Conservation (phyloP, 2,113 vertebrate species). For the Synchiropus splendidus region DNA sequence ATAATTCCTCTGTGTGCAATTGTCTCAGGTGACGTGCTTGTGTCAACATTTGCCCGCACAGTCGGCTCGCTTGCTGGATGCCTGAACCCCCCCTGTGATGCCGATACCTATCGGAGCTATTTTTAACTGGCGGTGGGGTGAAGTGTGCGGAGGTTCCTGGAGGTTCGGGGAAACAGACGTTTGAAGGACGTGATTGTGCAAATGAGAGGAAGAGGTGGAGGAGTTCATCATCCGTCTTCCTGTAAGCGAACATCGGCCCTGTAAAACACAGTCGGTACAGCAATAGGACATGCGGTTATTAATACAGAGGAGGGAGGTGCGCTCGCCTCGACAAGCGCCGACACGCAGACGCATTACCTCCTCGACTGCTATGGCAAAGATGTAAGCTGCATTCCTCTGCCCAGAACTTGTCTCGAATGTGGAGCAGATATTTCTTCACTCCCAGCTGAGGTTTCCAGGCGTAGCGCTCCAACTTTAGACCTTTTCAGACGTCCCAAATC, state of each 20-base stretch:
- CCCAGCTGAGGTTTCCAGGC: no score
- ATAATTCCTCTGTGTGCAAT: conserved; percentile 55
- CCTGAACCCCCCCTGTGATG: conserved; percentile 25
- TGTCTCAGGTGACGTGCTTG: conserved; percentile 39
- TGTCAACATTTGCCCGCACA: conserved; percentile 43
- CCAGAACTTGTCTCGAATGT: conserved; percentile 40
- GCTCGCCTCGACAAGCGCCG: conserved; percentile 61
- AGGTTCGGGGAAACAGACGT: conserved; percentile 36
- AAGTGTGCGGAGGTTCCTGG: conserved; percentile 12
- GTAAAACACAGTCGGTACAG: conserved; percentile 55
- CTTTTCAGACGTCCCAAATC: no score
- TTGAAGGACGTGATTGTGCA: conserved; percentile 36
- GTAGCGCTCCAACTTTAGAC: conserved; percentile 1
- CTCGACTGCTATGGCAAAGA: conserved; percentile 70
- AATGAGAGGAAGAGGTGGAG: conserved; percentile 43
- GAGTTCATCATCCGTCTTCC: conserved; percentile 55
- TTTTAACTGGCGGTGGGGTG: conserved; percentile 18
- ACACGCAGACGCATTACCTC: conserved; percentile 69
- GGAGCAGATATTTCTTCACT: conserved; percentile 23
- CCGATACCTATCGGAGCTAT: conserved; percentile 23
- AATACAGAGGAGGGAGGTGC: conserved; percentile 61
- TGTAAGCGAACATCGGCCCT: conserved; percentile 42
- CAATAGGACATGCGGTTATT: conserved; percentile 62
- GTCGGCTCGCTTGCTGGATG: conserved; percentile 37
- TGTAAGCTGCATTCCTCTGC: conserved; percentile 67